Percentiles rank a stretch among this genome's conserved stretches.
phyloP scores from a whole-genome alignment of 2,797 vertebrate species.

The Adelosebastes latens region DNA sequence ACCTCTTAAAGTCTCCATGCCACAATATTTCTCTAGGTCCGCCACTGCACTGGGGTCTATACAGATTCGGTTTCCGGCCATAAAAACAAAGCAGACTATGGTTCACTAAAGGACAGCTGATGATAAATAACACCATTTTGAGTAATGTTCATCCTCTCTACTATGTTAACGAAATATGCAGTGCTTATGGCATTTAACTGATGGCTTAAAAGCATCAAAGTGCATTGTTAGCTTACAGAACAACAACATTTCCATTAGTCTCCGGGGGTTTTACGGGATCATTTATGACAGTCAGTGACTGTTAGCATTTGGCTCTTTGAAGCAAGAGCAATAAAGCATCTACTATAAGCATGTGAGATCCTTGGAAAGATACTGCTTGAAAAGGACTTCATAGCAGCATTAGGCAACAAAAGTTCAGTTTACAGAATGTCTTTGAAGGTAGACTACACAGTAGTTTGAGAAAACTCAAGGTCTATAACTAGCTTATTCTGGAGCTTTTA shows the following conservation, averaged over 20 bases:
- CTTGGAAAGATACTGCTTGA: not conserved
- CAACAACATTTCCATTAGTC: not conserved
- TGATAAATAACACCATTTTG: not conserved
- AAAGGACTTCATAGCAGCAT: not conserved
- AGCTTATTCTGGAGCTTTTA: not conserved
- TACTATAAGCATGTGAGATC: not conserved
- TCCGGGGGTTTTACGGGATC: not conserved
- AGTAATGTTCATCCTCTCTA: not conserved
- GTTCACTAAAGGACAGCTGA: not conserved
- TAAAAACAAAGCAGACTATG: slow-evolving; percentile 7
- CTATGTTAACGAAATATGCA: not conserved
- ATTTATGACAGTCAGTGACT: not conserved
- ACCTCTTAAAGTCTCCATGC: too few relatives aligned
- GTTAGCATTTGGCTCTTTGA: not conserved
- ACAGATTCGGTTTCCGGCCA: not conserved
- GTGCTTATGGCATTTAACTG: not conserved
- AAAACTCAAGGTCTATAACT: not conserved
- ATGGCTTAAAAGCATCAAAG: not conserved
- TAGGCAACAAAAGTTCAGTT: not conserved
- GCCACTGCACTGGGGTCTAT: not conserved
- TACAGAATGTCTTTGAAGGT: not conserved
- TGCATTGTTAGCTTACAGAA: not conserved
- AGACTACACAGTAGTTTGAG: not conserved
- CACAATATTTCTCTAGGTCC: too few relatives aligned
- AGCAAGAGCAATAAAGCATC: not conserved